These are phyloP conservation scores for Agelaius phoeniceus DNA, from an alignment of 2,113 vertebrate genomes.

Conservation along the genomic window DNA sequence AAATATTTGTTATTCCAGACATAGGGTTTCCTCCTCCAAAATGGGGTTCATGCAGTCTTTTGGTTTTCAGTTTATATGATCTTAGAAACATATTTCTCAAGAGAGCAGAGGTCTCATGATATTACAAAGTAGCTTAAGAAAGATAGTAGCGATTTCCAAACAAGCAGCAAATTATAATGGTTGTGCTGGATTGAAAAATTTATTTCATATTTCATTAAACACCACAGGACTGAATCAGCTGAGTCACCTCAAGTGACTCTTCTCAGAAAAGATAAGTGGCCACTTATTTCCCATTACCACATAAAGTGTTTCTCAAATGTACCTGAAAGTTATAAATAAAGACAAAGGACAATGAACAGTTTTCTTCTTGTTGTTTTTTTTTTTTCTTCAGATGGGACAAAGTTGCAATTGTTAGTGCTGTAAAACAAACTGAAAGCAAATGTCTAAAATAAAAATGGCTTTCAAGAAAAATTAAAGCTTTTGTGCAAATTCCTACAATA, in stretches of 20 bases:
- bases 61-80: background rate
- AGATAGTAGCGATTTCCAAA: background rate
- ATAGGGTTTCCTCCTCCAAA: background rate
- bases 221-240: background rate
- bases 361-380: background rate
- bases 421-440: background rate
- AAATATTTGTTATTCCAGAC: background rate
- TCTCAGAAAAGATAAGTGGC: constrained; percentile 5
- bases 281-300: background rate
- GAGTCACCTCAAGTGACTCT: constrained; percentile 6
- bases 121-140: background rate
- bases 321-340: constrained; percentile 1
- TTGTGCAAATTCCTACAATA: background rate
- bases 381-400: background rate
- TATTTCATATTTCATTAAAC: background rate
- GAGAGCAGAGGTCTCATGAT: background rate
- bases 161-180: background rate
- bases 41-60: background rate
- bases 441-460: background rate
- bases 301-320: background rate
- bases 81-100: background rate
- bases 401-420: background rate
- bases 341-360: background rate
- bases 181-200: background rate
- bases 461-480: background rate